Evolutionary conservation across 2,888 invertebrate species (phyloP), one percentile per base, ranked within the genome.

Genomic region (Oxystoma pomonae): DNA sequence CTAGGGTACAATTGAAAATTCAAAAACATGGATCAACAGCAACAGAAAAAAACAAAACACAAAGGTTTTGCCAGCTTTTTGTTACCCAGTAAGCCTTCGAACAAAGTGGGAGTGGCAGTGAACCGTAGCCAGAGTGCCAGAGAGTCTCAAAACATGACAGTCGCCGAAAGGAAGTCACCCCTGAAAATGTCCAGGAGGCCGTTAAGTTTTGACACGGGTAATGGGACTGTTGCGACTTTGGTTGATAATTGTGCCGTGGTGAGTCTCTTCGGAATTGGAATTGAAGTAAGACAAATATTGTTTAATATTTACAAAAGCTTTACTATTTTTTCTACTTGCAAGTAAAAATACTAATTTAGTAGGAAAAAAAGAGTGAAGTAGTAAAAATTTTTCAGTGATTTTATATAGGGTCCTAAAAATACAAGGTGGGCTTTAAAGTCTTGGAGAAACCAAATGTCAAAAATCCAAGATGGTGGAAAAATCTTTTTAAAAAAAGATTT

Each of bases 31-130:
- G 57, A 53, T 51, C 50, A 50, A 59, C 19, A 64, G 68, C 64
- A 67, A 78, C 71, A 69, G 62, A 70, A 67, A 69, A 73, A 72
- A 57, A 64, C 66, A 52, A 78, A 78, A 72, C 78, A 77, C 69
- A 76, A 78, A 65, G 73, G 75, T 16, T 72, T 77, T 58, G 71
- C 74, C 58, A 78, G 76, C 71, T 75, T 78, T 59, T 69, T 80
- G 61, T 70, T 80, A 64, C 78, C 78, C 35, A 76, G 73, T 64
- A 79, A 76, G 68, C 74, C 74, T 35, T 78, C 79, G n/a, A 80
- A 80, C 71, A 80, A 78, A 71, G 79, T 80, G 53, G 80, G 80
- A 60, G 74, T 79, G 58, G 74, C 75, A 35, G 68, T 75, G 58
- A 69, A 64, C 59, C 69, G 75, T 58, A 75, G 73, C 62, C 75